Evolutionary conservation across 2,113 vertebrate genomes (phyloP), one percentile per base, ranked within the genome.

Genomic region (Hirundichthys speculiger): DNA sequence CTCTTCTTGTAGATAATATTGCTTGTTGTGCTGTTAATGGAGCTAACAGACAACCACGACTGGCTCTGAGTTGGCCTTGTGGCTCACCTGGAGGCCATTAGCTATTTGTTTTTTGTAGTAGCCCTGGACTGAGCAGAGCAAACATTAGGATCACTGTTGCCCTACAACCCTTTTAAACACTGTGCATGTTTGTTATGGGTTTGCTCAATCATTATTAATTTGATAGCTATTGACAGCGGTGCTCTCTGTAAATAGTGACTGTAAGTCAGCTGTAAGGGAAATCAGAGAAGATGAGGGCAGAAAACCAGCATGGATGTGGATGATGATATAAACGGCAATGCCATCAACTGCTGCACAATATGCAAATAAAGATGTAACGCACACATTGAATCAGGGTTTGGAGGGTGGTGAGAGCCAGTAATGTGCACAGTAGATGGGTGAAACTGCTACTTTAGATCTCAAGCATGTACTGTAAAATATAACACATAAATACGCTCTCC

Each of bases 201-300:
- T 2, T 9, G 15, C 53, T 49, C 56, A 41, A 34, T 30, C 42
- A 48, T 27, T 54, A 12, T 62, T 47, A 63, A 22, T 34, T 39
- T 64, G 68, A 69, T 48, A 70, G 57, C 30, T 75, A 73, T 56
- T 73, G 80, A 54, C 64, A 59, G 42, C 45, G 47, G 13, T 39
- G 48, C 55, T 55, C 48, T 56, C 67, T 67, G 48, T 46, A 60
- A 64, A 63, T 40, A 66, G 43, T 52, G 55, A 67, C 30, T 14
- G 21, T n/a, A n/a, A n/a, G n/a, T n/a, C n/a, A n/a, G n/a, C n/a
- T n/a, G 34, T 10, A 22, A n/a, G 14, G 27, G 22, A 40, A 43
- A 55, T 51, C 55, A 57, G 12, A 5, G 34, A 14, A 2, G 2
- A 39, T 16, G 21, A 61, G 61, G 39, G 13, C 24, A 48, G 67